phyloP scores from a whole-genome alignment of 2,113 vertebrate species.

The Ondatra zibethicus region DNA sequence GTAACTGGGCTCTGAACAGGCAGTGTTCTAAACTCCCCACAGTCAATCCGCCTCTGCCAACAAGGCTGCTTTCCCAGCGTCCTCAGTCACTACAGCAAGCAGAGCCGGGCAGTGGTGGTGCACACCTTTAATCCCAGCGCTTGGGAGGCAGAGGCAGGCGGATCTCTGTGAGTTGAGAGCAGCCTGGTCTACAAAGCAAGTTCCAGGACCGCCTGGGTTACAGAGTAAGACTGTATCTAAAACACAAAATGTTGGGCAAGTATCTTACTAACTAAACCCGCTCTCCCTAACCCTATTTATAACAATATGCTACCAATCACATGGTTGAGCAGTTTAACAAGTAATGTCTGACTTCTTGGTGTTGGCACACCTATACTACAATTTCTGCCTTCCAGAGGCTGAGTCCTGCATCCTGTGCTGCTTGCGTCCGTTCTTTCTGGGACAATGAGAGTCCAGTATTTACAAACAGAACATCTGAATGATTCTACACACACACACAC shows the following conservation, averaged over 20 bases:
- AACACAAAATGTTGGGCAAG: neutral
- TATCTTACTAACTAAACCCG: neutral
- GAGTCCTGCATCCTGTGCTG: neutral
- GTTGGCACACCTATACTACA: neutral
- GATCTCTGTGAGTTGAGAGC: too few relatives aligned
- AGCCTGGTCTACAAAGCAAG: too few relatives aligned
- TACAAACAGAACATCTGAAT: neutral
- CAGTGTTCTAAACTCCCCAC: neutral
- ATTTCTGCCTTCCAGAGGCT: neutral
- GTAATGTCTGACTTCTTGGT: neutral
- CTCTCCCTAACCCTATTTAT: neutral
- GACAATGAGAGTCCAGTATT: neutral
- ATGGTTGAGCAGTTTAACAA: neutral
- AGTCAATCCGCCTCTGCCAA: neutral
- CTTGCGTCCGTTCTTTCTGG: neutral
- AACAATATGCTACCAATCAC: neutral
- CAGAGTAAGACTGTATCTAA: too few relatives aligned
- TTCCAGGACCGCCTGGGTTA: too few relatives aligned
- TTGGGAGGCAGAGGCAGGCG: too few relatives aligned
- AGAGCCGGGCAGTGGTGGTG: too few relatives aligned
- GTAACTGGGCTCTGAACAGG: neutral
- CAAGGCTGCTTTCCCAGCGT: neutral
- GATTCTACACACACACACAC: neutral
- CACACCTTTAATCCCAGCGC: too few relatives aligned
- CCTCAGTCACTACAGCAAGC: neutral